A percentile compares a stretch with the other conserved stretches of the same genome.
Conservation (phyloP, 53 echinoderm and acorn worm species). For the Arbacia lixula region DNA sequence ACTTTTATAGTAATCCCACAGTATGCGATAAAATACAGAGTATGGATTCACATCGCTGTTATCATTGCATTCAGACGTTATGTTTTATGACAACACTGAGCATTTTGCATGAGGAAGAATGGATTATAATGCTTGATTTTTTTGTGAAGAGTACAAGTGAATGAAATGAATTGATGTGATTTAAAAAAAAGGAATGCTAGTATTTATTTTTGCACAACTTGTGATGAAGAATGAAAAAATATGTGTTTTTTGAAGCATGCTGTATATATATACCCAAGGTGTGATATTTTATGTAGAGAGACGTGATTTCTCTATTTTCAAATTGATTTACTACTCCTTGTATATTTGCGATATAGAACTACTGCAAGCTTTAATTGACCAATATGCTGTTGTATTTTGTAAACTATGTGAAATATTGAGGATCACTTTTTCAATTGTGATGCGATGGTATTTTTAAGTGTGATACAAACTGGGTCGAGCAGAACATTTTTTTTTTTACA, state of each 20-base stretch:
- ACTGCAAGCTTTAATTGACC: slow-evolving; percentile 47
- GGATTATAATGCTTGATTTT: no score
- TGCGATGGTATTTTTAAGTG: no score
- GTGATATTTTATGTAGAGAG: slow-evolving; percentile 6
- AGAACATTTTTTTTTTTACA: no score
- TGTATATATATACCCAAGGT: slow-evolving; percentile 16
- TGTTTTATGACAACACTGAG: no score
- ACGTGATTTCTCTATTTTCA: slow-evolving; percentile 15
- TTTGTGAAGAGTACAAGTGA: not conserved
- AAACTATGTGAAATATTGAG: slow-evolving; percentile 16
- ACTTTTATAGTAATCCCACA: no score
- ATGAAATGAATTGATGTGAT: slow-evolving; percentile 40
- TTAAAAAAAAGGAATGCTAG: slow-evolving; percentile 11
- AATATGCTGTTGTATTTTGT: slow-evolving; percentile 15
- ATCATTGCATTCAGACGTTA: no score
- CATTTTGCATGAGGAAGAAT: no score
- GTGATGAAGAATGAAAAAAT: not conserved
- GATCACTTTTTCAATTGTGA: no score
- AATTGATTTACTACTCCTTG: slow-evolving; percentile 11
- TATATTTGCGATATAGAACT: slow-evolving; percentile 10
- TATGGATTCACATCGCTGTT: no score
- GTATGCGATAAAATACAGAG: no score
- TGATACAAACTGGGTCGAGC: no score
- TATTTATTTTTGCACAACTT: slow-evolving; percentile 44
- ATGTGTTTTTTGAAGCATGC: slow-evolving; percentile 37